Conservation (phyloP, 2,888 invertebrate species). For the Epinotia demarniana region DNA sequence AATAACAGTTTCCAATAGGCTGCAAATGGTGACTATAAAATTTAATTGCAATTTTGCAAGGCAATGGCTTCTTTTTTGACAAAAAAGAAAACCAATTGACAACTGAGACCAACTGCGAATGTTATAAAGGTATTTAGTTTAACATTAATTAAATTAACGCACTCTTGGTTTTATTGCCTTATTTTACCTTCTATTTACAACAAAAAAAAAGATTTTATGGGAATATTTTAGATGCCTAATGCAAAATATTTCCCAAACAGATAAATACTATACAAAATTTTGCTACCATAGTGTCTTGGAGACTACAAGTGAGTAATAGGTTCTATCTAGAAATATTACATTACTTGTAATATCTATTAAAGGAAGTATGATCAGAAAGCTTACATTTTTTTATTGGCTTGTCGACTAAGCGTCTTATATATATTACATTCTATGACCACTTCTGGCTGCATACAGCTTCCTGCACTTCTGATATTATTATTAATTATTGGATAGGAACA, state of each 20-base stretch:
- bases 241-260: constrained; percentile 27
- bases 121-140: background rate
- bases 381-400: constrained; percentile 24
- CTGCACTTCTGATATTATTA: constrained; percentile 2
- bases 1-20: background rate
- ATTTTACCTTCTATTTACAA: constrained; percentile 22
- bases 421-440: background rate
- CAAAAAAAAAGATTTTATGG: background rate
- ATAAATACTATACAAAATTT: constrained; percentile 30
- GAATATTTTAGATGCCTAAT: constrained; percentile 12
- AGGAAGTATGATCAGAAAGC: constrained; percentile 30
- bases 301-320: constrained; percentile 43
- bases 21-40: background rate
- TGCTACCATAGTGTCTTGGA: constrained; percentile 38
- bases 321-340: constrained; percentile 40
- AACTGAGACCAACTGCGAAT: background rate
- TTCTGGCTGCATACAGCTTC: background rate
- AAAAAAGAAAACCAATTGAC: background rate
- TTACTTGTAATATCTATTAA: constrained; percentile 37
- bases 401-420: constrained; percentile 15
- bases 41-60: background rate
- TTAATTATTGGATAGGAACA: constrained; percentile 25
- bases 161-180: constrained; percentile 35
- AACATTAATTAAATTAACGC: constrained; percentile 27
- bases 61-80: too few relatives aligned